Base-by-base conservation (phyloP, 1,140 invertebrate species). In the Cotesia glomerata region DNA sequence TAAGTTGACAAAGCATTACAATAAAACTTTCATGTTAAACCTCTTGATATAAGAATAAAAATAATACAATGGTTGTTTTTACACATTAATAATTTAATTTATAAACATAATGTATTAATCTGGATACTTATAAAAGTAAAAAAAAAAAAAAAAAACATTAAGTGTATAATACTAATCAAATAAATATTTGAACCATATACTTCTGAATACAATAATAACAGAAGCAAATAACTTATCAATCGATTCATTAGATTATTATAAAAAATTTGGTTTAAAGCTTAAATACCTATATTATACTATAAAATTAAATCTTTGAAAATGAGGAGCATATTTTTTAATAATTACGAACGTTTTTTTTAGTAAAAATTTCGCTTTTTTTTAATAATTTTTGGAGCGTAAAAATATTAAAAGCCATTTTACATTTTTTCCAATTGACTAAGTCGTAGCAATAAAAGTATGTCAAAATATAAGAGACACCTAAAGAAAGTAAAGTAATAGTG, bases 1-100 rank as follows among this genome's bases (percentile, higher is more conserved):
- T 69, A 74, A 68, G 76, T 71, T 79, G 18, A 63, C 39, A 62
- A 62, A 73, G 62, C 39, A 62, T 45, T 71, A 71, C 63, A 71
- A 71, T 62, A 71, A 71, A 62, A 71, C 69, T 62, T 62, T 59
- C 58, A 71, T 39, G 39, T 71, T 71, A 63, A 56, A 54, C 32
- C 56, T 54, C 14, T 56, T 39, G 3, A 69, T 13, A 32, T 61
- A 72, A 34, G 5, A 64, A 52, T 71, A 63, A 52, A 45, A 52
- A 71, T 51, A 14, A 51, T 63, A 63, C 62, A 32, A 65, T 61
- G 7, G 39, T 61, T 67, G 34, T 59, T 67, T 61, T 34, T 32
- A 36, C 32, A 69, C 56, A 69, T 58, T 9, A 58, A 59, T 26
- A 69, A 58, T 56, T 36, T n/a, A 5, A 26, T 9, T 35, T 11